Conservation (phyloP, 2,888 invertebrate genomes). For the Cheilosia variabilis region DNA sequence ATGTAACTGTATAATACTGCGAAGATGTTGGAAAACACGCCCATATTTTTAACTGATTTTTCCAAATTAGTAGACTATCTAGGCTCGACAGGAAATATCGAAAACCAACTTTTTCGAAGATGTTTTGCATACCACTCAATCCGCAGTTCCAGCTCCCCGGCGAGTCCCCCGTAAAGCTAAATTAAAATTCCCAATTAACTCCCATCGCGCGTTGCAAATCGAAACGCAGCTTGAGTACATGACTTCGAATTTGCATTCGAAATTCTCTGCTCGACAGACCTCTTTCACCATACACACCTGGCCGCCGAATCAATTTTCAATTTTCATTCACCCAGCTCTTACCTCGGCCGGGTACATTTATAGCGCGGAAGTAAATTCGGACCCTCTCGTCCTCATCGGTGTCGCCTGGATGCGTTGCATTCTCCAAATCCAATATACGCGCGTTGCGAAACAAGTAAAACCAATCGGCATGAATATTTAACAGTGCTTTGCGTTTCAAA, state of each 20-base stretch:
- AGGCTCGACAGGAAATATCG: too few relatives aligned
- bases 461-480: conserved; percentile 74
- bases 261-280: conserved; percentile 45
- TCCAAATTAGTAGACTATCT: too few relatives aligned
- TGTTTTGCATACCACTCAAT: too few relatives aligned
- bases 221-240: conserved; percentile 23
- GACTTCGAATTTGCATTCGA: conserved; percentile 61
- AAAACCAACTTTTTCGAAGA: too few relatives aligned
- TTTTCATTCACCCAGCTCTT: conserved; percentile 36
- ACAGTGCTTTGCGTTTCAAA: conserved; percentile 74
- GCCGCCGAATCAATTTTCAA: conserved; percentile 70
- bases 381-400: neutral
- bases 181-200: conserved; percentile 39
- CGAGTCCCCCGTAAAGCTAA: neutral
- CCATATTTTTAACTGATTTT: too few relatives aligned
- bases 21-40: too few relatives aligned
- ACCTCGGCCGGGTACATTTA: conserved; percentile 9
- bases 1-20: too few relatives aligned
- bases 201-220: conserved; percentile 17
- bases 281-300: conserved; percentile 35
- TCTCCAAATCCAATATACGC: conserved; percentile 23
- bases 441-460: conserved; percentile 64
- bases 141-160: too few relatives aligned
- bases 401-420: conserved; percentile 40
- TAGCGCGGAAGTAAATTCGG: conserved; percentile 32